phyloP scores from a whole-genome alignment of 2,797 vertebrate genomes.

The Anguilla megastoma region DNA sequence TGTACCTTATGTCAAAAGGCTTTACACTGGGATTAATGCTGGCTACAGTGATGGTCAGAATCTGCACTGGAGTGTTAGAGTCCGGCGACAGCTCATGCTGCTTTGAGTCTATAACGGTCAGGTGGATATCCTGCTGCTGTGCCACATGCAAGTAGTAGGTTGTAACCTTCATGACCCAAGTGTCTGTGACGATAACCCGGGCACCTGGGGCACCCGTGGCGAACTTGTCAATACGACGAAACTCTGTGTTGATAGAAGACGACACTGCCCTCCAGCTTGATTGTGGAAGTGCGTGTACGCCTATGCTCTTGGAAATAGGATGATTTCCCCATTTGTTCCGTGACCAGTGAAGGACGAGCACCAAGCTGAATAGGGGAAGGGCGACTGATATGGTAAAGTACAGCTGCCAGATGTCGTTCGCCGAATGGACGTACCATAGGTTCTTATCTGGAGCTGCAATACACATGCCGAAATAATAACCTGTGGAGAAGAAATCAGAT shows the following conservation, averaged over 20 bases:
- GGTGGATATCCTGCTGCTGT: conserved; percentile 83
- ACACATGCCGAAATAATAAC: conserved; percentile 92
- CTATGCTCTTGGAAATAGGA: conserved; percentile 75
- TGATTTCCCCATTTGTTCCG: conserved; percentile 77
- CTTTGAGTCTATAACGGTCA: conserved; percentile 82
- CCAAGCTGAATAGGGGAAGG: conserved; percentile 68
- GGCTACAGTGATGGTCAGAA: conserved; percentile 84
- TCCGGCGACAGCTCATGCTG: conserved; percentile 87
- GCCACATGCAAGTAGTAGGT: conserved; percentile 82
- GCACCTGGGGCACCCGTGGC: conserved; percentile 82
- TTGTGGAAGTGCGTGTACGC: conserved; percentile 70
- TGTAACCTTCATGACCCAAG: conserved; percentile 92
- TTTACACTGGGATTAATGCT: conserved; percentile 76
- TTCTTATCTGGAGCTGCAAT: conserved; percentile 85
- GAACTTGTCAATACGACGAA: conserved; percentile 91
- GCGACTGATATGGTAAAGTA: conserved; percentile 73
- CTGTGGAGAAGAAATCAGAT: conserved; percentile 59
- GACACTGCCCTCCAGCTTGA: conserved; percentile 81
- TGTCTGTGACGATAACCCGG: conserved; percentile 87
- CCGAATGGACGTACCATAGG: conserved; percentile 70
- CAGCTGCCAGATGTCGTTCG: conserved; percentile 73
- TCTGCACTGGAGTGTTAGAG: conserved; percentile 80
- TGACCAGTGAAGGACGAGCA: conserved; percentile 83
- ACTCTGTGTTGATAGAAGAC: conserved; percentile 85
- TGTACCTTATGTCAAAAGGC: conserved; percentile 84